phyloP scores from a whole-genome alignment of 2,113 vertebrate species.

The Myotis lucifugus region DNA sequence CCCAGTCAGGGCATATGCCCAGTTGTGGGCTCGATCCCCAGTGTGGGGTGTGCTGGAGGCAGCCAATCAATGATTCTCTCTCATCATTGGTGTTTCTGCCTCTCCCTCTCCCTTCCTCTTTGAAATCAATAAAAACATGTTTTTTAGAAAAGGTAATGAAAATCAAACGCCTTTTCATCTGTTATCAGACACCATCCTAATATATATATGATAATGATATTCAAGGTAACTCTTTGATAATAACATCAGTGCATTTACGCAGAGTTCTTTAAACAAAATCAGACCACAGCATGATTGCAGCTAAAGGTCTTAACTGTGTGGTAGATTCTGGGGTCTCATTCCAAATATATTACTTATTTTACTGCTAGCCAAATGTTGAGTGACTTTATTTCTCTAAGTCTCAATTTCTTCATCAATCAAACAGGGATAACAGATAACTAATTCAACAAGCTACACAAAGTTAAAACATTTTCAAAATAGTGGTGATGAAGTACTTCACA shows the following conservation, averaged over 20 bases:
- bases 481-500: slow-evolving; percentile 16
- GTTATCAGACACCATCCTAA: not conserved
- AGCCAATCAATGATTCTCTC: no score
- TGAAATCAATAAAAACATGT: no score
- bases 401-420: slow-evolving; percentile 16
- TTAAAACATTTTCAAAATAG: not conserved
- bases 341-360: slow-evolving; percentile 37
- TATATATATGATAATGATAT: not conserved
- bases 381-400: slow-evolving; percentile 22
- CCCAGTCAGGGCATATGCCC: no score
- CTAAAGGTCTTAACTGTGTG: not conserved
- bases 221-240: not conserved
- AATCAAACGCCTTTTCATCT: not conserved
- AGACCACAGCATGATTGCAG: not conserved
- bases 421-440: not conserved
- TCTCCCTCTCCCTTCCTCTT: no score
- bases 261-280: slow-evolving; percentile 2
- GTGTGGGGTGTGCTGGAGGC: no score
- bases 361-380: not conserved
- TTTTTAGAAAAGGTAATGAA: slow-evolving; percentile 27
- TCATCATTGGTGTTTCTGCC: no score
- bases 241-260: not conserved
- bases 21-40: no score
- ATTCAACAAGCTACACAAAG: slow-evolving; percentile 15
- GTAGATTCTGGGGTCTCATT: not conserved